Percentiles rank a stretch among this genome's conserved stretches.
Conservation (phyloP, 2,797 vertebrate genomes). For the Pitangus sulphuratus region DNA sequence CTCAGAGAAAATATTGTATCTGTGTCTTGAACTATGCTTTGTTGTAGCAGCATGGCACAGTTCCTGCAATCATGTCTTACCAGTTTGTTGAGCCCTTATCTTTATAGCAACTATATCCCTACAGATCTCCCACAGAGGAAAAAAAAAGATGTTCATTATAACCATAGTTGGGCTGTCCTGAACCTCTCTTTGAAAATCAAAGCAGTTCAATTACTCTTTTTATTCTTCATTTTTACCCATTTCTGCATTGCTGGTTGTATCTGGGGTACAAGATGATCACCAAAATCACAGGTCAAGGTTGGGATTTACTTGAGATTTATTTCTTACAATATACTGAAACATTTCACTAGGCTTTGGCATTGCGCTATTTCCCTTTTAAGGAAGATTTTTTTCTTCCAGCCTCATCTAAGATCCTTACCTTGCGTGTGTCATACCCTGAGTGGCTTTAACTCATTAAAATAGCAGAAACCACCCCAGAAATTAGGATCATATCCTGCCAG, state of each 20-base stretch:
- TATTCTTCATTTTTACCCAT: background rate
- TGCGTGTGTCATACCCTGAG: background rate
- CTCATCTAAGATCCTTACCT: background rate
- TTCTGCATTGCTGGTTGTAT: background rate
- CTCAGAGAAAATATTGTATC: background rate
- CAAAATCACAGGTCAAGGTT: background rate
- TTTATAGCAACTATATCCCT: background rate
- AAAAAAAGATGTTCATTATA: constrained; percentile 36
- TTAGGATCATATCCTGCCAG: background rate
- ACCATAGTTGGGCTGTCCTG: background rate
- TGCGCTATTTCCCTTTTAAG: background rate
- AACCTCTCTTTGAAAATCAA: constrained; percentile 13
- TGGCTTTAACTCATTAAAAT: background rate
- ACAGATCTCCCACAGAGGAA: background rate
- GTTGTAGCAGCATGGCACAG: background rate
- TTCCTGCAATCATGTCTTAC: background rate
- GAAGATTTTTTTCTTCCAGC: background rate
- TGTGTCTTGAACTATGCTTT: background rate
- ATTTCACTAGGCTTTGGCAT: background rate
- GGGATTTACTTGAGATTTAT: background rate
- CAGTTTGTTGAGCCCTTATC: background rate
- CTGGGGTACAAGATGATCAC: background rate
- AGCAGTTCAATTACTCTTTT: background rate
- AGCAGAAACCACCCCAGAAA: background rate
- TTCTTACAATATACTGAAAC: background rate